phyloP scores from a whole-genome alignment of 23 tunicate species.

The Trididemnum nubilum region DNA sequence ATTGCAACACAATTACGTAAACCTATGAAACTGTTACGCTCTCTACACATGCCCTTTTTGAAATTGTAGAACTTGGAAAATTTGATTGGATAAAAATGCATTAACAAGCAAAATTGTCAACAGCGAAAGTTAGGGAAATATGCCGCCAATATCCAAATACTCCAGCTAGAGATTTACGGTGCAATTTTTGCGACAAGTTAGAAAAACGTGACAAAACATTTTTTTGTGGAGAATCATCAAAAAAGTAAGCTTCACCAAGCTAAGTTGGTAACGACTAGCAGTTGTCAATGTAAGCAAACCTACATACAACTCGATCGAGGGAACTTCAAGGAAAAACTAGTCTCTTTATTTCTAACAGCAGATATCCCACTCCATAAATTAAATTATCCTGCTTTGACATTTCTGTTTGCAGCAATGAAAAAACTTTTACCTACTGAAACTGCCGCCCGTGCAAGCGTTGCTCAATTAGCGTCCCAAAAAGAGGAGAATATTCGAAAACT shows the following conservation, averaged over 20 bases:
- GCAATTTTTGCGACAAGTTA: background rate
- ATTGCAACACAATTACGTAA: background rate
- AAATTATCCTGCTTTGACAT: constrained; percentile 24
- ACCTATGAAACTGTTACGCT: background rate
- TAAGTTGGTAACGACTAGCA: background rate
- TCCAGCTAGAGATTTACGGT: background rate
- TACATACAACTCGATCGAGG: background rate
- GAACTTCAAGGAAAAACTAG: background rate
- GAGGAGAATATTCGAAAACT: constrained; percentile 3
- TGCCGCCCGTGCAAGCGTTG: constrained; percentile 18
- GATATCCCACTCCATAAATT: constrained; percentile 12
- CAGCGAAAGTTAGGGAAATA: background rate
- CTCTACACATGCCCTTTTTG: background rate
- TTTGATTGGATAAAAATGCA: background rate
- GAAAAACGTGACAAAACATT: background rate
- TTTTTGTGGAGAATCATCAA: background rate
- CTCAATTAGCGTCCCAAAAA: constrained; percentile 13
- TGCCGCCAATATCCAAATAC: background rate
- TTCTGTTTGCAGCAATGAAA: constrained; percentile 13
- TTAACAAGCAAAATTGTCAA: background rate
- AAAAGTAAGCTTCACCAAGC: background rate
- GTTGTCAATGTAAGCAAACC: background rate
- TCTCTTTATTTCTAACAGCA: background rate
- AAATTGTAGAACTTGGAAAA: background rate
- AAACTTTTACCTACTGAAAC: constrained; percentile 20